These are phyloP conservation scores for Euspilapteryx auroguttella DNA, from an alignment of 2,888 invertebrate species.

Conservation along the genomic window DNA sequence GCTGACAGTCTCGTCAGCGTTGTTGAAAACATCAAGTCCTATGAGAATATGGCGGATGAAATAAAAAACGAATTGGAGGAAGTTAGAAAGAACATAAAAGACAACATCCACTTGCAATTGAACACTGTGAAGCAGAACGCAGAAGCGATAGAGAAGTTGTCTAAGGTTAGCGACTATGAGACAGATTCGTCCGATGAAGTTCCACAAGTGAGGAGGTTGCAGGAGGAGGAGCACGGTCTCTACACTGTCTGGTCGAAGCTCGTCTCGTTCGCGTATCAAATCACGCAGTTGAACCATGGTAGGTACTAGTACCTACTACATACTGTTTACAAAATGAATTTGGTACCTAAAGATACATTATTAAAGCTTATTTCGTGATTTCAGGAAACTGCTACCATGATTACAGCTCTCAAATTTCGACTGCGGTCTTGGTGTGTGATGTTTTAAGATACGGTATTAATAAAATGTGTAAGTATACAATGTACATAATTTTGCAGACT, in stretches of 20 bases:
- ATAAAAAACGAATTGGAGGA: not conserved
- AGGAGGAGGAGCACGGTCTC: conserved; percentile 10
- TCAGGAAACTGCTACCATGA: conserved; percentile 45
- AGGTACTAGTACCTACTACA: no score
- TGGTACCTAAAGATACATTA: no score
- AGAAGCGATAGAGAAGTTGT: conserved; percentile 20
- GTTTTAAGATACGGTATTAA: conserved; percentile 34
- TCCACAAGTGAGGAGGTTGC: not conserved
- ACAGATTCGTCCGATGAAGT: conserved; percentile 3
- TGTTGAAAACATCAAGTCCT: not conserved
- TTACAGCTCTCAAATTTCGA: conserved; percentile 38
- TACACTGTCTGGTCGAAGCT: conserved; percentile 29
- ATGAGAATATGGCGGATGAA: not conserved
- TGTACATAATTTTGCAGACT: not conserved
- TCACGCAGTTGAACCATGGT: conserved; percentile 37
- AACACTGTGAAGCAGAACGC: conserved; percentile 28
- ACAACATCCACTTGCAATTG: conserved; percentile 23
- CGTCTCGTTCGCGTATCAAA: conserved; percentile 40
- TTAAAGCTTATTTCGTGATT: conserved; percentile 8
- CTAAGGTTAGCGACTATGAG: conserved; percentile 8
- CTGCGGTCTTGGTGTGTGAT: conserved; percentile 40
- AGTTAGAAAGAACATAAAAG: conserved; percentile 12
- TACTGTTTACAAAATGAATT: no score
- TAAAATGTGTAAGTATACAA: conserved; percentile 34
- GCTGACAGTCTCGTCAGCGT: not conserved